Conservation (phyloP, 2,888 invertebrate species). For the Metellina segmentata region DNA sequence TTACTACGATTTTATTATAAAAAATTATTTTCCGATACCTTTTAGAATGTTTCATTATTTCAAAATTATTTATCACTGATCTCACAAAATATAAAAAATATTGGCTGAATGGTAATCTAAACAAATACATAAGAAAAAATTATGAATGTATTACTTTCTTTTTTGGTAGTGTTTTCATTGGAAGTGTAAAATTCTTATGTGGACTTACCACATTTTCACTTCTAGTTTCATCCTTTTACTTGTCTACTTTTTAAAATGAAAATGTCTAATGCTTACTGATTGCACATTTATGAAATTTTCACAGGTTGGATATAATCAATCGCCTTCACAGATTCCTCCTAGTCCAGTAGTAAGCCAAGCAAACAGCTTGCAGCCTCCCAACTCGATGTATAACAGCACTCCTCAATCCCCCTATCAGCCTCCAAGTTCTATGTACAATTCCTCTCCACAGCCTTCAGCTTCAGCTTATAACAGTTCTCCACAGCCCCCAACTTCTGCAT, state of each 20-base stretch:
- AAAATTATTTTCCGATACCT: not conserved
- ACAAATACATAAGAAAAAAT: no score
- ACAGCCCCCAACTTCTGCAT: constrained; percentile 1
- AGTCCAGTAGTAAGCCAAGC: constrained; percentile 69
- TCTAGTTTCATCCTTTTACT: no score
- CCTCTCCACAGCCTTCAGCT: constrained; percentile 19
- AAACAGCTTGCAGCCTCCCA: constrained; percentile 32
- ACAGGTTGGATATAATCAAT: constrained; percentile 71
- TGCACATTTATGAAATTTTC: not conserved
- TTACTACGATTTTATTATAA: not conserved
- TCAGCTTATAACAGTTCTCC: constrained; percentile 33
- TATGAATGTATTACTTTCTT: no score
- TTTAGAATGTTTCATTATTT: no score
- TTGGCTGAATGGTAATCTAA: no score
- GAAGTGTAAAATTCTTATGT: no score
- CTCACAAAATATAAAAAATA: no score
- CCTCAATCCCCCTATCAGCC: constrained; percentile 40
- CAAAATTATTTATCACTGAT: no score
- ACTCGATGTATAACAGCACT: constrained; percentile 24
- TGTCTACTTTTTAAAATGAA: no score
- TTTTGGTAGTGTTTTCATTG: no score
- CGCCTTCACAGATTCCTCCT: constrained; percentile 47
- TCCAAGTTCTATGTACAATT: constrained; percentile 4
- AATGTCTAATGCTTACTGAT: not conserved
- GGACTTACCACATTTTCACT: no score